Evolutionary conservation across 2,113 vertebrate species (phyloP), one percentile per base, ranked within the genome.

Genomic region (Oreochromis niloticus): DNA sequence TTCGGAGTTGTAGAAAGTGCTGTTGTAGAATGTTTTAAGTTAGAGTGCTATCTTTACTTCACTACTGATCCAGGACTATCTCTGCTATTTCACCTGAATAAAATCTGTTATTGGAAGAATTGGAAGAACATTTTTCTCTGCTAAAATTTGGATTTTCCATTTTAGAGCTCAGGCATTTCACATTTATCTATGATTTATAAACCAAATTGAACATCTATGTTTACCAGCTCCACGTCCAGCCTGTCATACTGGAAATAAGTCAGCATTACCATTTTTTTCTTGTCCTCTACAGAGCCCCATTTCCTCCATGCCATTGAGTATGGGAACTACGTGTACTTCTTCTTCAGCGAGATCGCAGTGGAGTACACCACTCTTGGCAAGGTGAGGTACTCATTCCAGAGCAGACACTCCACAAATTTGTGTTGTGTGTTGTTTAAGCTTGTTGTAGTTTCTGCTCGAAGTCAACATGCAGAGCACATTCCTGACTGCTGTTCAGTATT

Each of bases 311-410:
- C 97, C 3, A 96, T 99, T 14, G 98, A 99, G 88, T 97, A 98
- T 0, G 97, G 98, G 52, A 97, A 97, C 88, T 98, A 97, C 0
- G 96, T 99, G 75, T 99, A 99, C 93, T 98, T 98, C 93, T 99
- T 99, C 97, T 98, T 99, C 96, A 97, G 98, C 14, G 98, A 99
- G 94, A 98, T 99, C 3, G 97, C 98, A 0, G 97, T 99, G 92
- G 98, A 99, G 94, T 98, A 98, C 90, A 97, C 97, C 9, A 95
- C 97, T 3, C 95, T 98, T 12, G 98, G 98, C 39, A 97, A 98
- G 97, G 98, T 99, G 95, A 96, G 97, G 3, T 6, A 2, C 41
- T 41, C 16, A 2, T 55, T 11, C 27, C 24, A 22, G 52, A n/a
- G 12, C 66, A 22, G 32, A 59, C 41, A 1, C 68, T 43, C 32